phyloP scores from a whole-genome alignment of 2,113 vertebrate genomes.

The Hippocampus abdominalis region DNA sequence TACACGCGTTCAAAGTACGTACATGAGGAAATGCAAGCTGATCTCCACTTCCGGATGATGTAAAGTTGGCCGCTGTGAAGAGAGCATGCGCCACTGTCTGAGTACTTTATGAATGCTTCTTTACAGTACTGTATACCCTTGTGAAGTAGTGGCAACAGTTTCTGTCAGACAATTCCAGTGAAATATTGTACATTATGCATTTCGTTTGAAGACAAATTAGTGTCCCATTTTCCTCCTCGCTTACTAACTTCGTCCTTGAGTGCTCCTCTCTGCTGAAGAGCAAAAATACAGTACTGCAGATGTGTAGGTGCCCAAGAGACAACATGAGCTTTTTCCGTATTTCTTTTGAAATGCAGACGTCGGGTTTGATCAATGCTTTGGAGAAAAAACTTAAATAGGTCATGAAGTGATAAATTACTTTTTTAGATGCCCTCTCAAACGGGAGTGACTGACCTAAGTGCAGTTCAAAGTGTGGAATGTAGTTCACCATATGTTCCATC shows the following conservation, averaged over 20 bases:
- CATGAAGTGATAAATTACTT: conserved; percentile 7
- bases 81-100: too few relatives aligned
- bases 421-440: conserved; percentile 5
- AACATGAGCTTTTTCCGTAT: conserved; percentile 25
- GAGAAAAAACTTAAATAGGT: conserved; percentile 24
- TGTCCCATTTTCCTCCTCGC: not conserved
- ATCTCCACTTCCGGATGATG: too few relatives aligned
- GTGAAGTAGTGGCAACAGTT: not conserved
- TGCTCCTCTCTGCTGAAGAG: not conserved
- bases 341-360: conserved; percentile 34
- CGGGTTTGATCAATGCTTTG: conserved; percentile 22
- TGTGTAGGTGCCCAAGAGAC: conserved; percentile 20
- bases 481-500: conserved; percentile 22
- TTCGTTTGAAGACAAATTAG: not conserved
- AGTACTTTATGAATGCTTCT: too few relatives aligned
- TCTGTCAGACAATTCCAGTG: not conserved
- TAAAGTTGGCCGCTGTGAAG: too few relatives aligned
- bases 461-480: conserved; percentile 18
- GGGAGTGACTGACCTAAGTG: conserved; percentile 22
- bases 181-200: not conserved
- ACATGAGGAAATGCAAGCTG: too few relatives aligned
- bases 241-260: conserved; percentile 12
- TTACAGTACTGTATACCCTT: too few relatives aligned
- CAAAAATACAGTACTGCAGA: conserved; percentile 4
- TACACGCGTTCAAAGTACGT: too few relatives aligned